Percentiles rank a stretch among this genome's conserved stretches.
Evolutionary conservation across 2,797 vertebrate genomes (phyloP).

Genomic region (Poecile montanus): DNA sequence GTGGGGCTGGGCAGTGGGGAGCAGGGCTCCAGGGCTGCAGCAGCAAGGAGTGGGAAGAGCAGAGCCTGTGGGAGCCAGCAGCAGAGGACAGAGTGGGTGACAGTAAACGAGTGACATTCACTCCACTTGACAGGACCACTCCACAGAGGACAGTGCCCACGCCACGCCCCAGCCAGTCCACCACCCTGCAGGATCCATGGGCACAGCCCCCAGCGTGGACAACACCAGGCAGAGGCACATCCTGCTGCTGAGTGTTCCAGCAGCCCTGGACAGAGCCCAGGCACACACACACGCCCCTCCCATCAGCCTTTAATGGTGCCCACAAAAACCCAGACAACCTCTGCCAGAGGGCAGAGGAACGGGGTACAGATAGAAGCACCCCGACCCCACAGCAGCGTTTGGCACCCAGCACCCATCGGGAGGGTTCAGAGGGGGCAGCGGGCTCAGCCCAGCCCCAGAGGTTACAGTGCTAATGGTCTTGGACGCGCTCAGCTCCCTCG

Average conservation of each 20-base stretch:
- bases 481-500: rapidly evolving
- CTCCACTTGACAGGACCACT: rapidly evolving
- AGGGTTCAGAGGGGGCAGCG: neutral
- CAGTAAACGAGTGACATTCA: neutral
- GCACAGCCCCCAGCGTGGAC: neutral
- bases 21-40: neutral
- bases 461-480: conserved; percentile 56
- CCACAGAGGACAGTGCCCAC: too few species aligned
- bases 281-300: neutral
- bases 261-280: neutral
- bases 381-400: neutral
- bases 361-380: neutral
- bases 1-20: neutral
- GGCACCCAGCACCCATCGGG: conserved; percentile 2
- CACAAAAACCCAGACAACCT: neutral
- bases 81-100: neutral
- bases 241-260: rapidly evolving
- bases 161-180: neutral
- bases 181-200: rapidly evolving
- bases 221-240: neutral
- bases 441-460: conserved; percentile 28
- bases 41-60: neutral
- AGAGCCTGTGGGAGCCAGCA: neutral
- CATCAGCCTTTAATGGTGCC: conserved; percentile 40
- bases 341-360: neutral